These are phyloP conservation scores for Toxonevra muliebris DNA, from an alignment of 2,888 invertebrate species.

Conservation along the genomic window DNA sequence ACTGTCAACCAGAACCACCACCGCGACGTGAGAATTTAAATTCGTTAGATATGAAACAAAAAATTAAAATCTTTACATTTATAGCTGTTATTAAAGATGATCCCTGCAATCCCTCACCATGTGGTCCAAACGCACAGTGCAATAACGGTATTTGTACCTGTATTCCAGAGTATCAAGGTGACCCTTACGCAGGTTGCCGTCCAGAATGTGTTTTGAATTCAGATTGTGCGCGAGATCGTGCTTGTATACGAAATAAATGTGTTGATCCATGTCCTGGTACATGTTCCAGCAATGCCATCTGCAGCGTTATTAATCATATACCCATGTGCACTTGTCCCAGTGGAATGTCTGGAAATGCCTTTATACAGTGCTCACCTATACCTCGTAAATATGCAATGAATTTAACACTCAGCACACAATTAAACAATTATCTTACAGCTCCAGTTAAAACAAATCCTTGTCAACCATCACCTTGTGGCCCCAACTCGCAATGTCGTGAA, in stretches of 20 bases:
- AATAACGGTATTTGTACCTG: constrained; percentile 57
- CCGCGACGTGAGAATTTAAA: constrained; percentile 51
- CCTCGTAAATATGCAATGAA: constrained; percentile 56
- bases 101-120: constrained; percentile 80
- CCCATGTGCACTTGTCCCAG: constrained; percentile 79
- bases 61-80: constrained; percentile 7
- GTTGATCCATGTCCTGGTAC: constrained; percentile 81
- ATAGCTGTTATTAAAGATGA: constrained; percentile 63
- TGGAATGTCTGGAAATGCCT: constrained; percentile 80
- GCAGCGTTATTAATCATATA: constrained; percentile 79
- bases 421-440: constrained; percentile 37
- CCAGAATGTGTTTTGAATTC: constrained; percentile 82
- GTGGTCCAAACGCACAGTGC: constrained; percentile 79
- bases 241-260: constrained; percentile 79
- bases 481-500: constrained; percentile 79
- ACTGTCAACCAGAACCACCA: constrained; percentile 71
- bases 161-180: constrained; percentile 75
- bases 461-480: constrained; percentile 76
- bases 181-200: constrained; percentile 79
- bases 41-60: too few species aligned
- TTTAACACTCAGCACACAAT: neutral
- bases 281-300: constrained; percentile 79
- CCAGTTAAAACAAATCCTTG: constrained; percentile 66
- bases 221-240: constrained; percentile 76
- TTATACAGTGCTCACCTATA: constrained; percentile 67